Conservation (phyloP, 1,140 invertebrate species). For the Zaprionus ornatus region DNA sequence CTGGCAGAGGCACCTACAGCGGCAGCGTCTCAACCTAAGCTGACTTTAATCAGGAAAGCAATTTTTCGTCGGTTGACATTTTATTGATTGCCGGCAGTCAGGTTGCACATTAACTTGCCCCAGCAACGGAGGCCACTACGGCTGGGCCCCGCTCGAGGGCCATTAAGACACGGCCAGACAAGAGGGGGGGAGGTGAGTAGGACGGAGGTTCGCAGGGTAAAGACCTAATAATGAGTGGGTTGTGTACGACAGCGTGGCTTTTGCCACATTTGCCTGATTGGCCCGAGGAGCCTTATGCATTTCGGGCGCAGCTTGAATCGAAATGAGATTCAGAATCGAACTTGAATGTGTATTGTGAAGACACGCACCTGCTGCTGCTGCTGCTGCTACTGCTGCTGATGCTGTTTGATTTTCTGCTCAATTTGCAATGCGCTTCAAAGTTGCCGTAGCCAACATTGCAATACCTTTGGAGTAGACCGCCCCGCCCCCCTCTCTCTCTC, state of each 20-base stretch:
- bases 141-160: background rate
- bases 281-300: background rate
- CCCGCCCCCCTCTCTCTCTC: background rate
- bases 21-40: conserved; percentile 8
- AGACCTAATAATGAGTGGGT: conserved; percentile 8
- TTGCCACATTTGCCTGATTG: conserved; percentile 27
- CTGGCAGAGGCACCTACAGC: background rate
- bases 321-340: background rate
- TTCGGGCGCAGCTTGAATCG: background rate
- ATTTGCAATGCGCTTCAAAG: conserved; percentile 5
- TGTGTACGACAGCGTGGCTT: background rate
- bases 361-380: background rate
- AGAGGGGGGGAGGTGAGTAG: background rate
- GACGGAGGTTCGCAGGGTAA: background rate
- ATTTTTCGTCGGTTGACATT: conserved; percentile 54
- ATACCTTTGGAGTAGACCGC: background rate
- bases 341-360: background rate
- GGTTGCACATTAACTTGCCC: conserved; percentile 58
- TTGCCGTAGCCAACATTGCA: background rate
- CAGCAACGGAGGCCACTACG: background rate
- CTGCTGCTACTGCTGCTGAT: background rate
- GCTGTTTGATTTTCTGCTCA: background rate
- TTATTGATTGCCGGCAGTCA: conserved; percentile 66
- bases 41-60: conserved; percentile 61
- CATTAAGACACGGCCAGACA: background rate